phyloP scores from a whole-genome alignment of 23 tunicate genomes.

The Corella eumyota region DNA sequence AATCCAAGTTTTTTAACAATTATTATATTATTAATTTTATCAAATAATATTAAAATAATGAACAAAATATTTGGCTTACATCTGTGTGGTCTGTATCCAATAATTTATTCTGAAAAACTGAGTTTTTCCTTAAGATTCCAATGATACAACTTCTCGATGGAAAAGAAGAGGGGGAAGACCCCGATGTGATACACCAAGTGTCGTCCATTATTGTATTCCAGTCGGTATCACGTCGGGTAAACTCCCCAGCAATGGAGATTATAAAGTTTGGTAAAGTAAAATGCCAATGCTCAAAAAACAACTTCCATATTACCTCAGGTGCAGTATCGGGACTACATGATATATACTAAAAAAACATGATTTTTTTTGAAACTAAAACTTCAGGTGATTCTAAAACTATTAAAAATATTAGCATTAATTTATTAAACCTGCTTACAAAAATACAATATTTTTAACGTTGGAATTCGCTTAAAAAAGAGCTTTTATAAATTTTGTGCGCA shows the following conservation, averaged over 20 bases:
- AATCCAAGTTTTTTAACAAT: too few species aligned
- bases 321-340: constrained; percentile 1
- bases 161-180: constrained; percentile 9
- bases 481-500: too few species aligned
- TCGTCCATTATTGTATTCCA: constrained; percentile 33
- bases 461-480: too few species aligned
- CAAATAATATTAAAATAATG: too few species aligned
- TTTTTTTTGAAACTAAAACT: too few species aligned
- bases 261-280: constrained; percentile 2
- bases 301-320: background rate
- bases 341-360: too few species aligned
- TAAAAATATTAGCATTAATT: too few species aligned
- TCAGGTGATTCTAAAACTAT: too few species aligned
- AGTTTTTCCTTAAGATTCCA: constrained; percentile 5
- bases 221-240: constrained; percentile 11
- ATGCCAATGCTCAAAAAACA: constrained; percentile 7
- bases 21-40: background rate
- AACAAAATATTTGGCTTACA: too few species aligned
- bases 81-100: background rate
- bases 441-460: too few species aligned
- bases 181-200: constrained; percentile 1
- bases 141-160: constrained; percentile 1
- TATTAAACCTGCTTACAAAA: too few species aligned
- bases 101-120: background rate
- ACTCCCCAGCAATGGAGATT: constrained; percentile 7